A percentile compares a stretch with the other conserved stretches of the same genome.
These are phyloP conservation scores for Amiota communis DNA, from an alignment of 2,888 invertebrate species.

Conservation along the genomic window DNA sequence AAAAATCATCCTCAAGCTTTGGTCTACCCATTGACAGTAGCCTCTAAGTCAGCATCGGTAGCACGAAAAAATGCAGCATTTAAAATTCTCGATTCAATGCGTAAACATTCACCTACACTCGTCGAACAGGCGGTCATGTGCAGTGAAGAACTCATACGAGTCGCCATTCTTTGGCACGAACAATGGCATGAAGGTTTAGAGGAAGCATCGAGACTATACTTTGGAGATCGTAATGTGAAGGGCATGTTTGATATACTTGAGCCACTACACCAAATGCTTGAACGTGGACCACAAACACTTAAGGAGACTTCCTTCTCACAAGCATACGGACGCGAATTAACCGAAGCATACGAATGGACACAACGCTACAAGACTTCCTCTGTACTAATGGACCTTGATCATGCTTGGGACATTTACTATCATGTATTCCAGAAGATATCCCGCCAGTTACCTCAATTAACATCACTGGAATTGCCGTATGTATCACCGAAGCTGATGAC, in stretches of 20 bases:
- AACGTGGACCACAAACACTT: slow-evolving; percentile 93
- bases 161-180: slow-evolving; percentile 99
- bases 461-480: slow-evolving; percentile 93
- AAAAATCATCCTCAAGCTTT: slow-evolving; percentile 98
- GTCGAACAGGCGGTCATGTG: slow-evolving; percentile 98
- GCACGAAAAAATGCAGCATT: slow-evolving; percentile 92
- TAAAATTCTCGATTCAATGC: slow-evolving; percentile 95
- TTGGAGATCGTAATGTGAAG: slow-evolving; percentile 95
- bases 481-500: slow-evolving; percentile 93
- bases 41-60: slow-evolving; percentile 92
- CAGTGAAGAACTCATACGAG: slow-evolving; percentile 95
- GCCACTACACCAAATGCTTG: slow-evolving; percentile 94
- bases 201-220: slow-evolving; percentile 94
- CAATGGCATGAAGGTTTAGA: slow-evolving; percentile 99
- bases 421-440: slow-evolving; percentile 98
- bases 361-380: slow-evolving; percentile 89
- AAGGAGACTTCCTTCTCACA: slow-evolving; percentile 98
- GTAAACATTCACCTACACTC: slow-evolving; percentile 91
- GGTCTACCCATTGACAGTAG: slow-evolving; percentile 97
- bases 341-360: slow-evolving; percentile 97
- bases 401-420: slow-evolving; percentile 99
- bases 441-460: slow-evolving; percentile 92
- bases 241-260: slow-evolving; percentile 98
- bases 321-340: slow-evolving; percentile 94
- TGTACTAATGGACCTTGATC: slow-evolving; percentile 92